A percentile compares a stretch with the other conserved stretches of the same genome.
Evolutionary conservation across 2,797 vertebrate genomes (phyloP).

Genomic region (Myotis vivesi): DNA sequence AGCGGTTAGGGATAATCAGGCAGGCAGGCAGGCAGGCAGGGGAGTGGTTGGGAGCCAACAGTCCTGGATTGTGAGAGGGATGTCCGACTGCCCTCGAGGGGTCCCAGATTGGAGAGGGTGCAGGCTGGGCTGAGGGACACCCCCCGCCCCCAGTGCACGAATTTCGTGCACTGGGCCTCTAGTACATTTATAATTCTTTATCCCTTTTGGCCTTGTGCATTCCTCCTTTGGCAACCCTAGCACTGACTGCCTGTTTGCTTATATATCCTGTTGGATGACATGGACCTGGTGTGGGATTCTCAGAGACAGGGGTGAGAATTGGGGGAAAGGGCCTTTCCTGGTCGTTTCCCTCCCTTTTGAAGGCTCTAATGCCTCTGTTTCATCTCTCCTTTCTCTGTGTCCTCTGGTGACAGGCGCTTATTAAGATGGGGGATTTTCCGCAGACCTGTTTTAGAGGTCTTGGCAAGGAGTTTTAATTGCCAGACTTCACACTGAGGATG

Average conservation of each 20-base stretch:
- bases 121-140: too few relatives aligned
- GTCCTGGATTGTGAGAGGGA: too few relatives aligned
- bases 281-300: neutral
- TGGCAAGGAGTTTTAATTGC: constrained; percentile 86
- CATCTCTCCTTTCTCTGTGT: constrained; percentile 17
- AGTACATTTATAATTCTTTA: too few relatives aligned
- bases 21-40: too few relatives aligned
- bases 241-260: neutral
- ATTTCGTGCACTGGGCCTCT: too few relatives aligned
- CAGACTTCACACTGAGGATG: constrained; percentile 84
- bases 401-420: constrained; percentile 54
- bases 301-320: neutral
- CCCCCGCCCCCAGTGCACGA: too few relatives aligned
- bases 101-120: too few relatives aligned
- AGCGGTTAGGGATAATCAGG: too few relatives aligned
- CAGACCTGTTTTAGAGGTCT: constrained; percentile 75
- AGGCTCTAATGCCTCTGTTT: constrained; percentile 27
- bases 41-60: too few relatives aligned
- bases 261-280: neutral
- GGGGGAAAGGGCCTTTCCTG: neutral
- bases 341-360: neutral
- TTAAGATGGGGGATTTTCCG: constrained; percentile 77
- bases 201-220: too few relatives aligned
- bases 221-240: too few relatives aligned
- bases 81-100: too few relatives aligned